Base-by-base conservation (phyloP, 2,888 invertebrate species). In the Girardia tigrina region DNA sequence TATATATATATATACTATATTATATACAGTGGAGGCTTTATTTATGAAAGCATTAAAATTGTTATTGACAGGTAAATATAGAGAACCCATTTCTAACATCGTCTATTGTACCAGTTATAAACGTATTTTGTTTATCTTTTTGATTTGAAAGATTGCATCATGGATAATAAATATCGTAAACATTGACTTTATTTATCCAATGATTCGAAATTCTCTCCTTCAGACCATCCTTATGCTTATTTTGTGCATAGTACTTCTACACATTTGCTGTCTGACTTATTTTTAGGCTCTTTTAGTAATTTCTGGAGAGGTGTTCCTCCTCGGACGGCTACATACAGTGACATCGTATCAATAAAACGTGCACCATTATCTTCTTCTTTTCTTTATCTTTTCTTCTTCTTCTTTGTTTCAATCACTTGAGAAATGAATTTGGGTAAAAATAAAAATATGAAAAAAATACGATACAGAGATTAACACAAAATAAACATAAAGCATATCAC, bases 331-430 rank as follows among this genome's bases (percentile, higher is more conserved):
- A 94, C 89, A 83, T 95, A 95, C 84, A 98, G 86, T 0, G 97
- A 94, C 94, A 99, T 94, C 0, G 98, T 98, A 83, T 99, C 98
- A 80, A 97, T 84, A 85, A 97, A 98, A 74, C 92, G 87, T 0
- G 89, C 87, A 72, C 83, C 82, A 0, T 86, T 84, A 81, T 89
- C 89, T 85, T 86, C 79, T 73, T 81, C n/a, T n/a, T n/a, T n/a
- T n/a, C n/a, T n/a, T n/a, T n/a, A n/a, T n/a, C n/a, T n/a, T n/a
- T n/a, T n/a, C n/a, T n/a, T n/a, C n/a, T n/a, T n/a, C n/a, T n/a
- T n/a, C n/a, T n/a, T n/a, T n/a, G n/a, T n/a, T n/a, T n/a, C n/a
- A n/a, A n/a, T n/a, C n/a, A n/a, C n/a, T n/a, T n/a, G n/a, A n/a
- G n/a, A n/a, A n/a, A n/a, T n/a, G n/a, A n/a, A n/a, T n/a, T n/a